phyloP scores from a whole-genome alignment of 2,113 vertebrate species.

The Poeciliopsis turrubarensis region DNA sequence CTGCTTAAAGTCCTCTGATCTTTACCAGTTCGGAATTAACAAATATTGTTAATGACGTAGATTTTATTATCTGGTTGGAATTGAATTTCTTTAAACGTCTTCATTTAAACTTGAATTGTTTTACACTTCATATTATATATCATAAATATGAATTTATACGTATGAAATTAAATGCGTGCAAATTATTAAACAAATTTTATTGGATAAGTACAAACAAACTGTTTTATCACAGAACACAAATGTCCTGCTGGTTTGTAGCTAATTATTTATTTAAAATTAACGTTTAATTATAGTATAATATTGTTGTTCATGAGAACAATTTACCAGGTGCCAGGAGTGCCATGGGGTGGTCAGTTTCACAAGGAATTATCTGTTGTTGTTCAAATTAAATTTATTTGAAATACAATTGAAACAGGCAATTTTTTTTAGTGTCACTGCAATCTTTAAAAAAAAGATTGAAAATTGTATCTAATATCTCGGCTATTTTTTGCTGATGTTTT shows the following conservation, averaged over 20 bases:
- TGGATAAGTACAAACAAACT: too few species aligned
- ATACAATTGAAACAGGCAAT: background rate
- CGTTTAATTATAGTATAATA: constrained; percentile 58
- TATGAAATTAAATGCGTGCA: background rate
- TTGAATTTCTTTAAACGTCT: background rate
- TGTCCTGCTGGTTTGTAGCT: constrained; percentile 55
- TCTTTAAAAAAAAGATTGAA: background rate
- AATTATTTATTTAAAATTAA: constrained; percentile 68
- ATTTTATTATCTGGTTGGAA: background rate
- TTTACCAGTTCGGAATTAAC: too few species aligned
- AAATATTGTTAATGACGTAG: too few species aligned
- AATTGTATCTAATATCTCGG: too few species aligned
- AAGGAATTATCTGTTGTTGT: background rate
- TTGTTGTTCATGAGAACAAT: constrained; percentile 55
- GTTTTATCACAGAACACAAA: constrained; percentile 18
- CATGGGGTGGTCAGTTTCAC: background rate
- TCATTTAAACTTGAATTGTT: too few species aligned
- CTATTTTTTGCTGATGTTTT: background rate
- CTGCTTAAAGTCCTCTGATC: too few species aligned
- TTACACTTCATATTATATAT: too few species aligned
- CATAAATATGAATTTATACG: background rate
- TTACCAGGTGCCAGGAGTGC: constrained; percentile 46
- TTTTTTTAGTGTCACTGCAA: background rate
- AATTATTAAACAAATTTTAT: background rate
- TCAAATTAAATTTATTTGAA: too few species aligned